Conservation (phyloP, 92 coral and sea anemone species). For the Phymanthus crucifer region DNA sequence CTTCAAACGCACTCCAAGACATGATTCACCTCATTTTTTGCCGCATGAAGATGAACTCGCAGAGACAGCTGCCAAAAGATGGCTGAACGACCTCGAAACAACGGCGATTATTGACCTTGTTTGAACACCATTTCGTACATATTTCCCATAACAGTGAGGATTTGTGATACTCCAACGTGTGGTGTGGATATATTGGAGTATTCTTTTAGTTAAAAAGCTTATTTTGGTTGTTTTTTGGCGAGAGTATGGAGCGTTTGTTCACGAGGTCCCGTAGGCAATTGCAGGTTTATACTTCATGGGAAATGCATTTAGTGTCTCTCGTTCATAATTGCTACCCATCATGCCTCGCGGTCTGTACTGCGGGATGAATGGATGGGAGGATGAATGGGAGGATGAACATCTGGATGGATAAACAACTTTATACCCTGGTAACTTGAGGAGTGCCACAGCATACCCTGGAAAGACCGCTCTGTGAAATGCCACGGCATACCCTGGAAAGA, state of each 20-base stretch:
- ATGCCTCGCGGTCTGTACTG: background rate
- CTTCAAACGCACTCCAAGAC: constrained; percentile 33
- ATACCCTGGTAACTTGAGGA: no score
- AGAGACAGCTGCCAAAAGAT: background rate
- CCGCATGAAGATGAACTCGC: background rate
- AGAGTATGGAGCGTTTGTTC: background rate
- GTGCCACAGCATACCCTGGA: no score
- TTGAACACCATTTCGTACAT: background rate
- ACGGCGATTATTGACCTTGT: background rate
- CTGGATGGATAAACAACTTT: no score
- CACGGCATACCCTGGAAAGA: no score
- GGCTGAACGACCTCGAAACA: background rate
- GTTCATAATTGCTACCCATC: background rate
- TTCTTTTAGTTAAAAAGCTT: background rate
- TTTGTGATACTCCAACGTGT: background rate
- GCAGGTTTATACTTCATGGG: constrained; percentile 3
- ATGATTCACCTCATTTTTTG: background rate
- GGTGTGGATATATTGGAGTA: background rate
- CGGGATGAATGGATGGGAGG: no score
- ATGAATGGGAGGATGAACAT: no score
- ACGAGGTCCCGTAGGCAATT: background rate
- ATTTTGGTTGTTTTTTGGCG: background rate
- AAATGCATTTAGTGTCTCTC: background rate
- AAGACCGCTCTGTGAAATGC: no score
- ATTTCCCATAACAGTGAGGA: background rate